These are phyloP conservation scores for Phoxinus dragarum DNA, from an alignment of 2,797 vertebrate species.

Conservation along the genomic window DNA sequence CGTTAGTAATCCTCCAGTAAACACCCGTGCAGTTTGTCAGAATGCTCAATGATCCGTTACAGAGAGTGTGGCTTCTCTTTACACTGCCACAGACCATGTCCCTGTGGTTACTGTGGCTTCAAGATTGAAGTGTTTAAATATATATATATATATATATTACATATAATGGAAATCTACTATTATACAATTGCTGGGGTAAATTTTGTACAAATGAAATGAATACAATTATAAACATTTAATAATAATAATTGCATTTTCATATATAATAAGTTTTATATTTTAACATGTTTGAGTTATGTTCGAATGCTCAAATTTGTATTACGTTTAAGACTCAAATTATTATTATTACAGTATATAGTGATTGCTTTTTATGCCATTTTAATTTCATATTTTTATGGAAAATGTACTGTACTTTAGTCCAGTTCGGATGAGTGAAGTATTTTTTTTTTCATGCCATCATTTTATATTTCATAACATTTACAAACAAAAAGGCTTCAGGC, in stretches of 20 bases:
- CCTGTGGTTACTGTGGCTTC: neutral
- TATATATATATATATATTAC: no score
- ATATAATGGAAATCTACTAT: no score
- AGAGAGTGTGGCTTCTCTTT: neutral
- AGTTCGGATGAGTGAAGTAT: neutral
- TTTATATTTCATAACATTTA: neutral
- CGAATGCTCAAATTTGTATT: no score
- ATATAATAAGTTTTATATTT: neutral
- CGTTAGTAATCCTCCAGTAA: conserved; percentile 8
- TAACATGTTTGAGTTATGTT: neutral
- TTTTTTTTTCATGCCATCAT: neutral
- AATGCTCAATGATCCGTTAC: conserved; percentile 11
- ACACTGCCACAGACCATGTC: neutral
- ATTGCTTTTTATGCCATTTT: neutral
- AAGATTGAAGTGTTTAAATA: neutral
- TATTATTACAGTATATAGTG: neutral
- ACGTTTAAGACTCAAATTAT: neutral
- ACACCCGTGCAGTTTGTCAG: conserved; percentile 12
- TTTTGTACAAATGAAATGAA: neutral
- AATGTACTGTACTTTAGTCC: no score
- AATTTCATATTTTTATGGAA: neutral
- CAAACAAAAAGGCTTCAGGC: neutral
- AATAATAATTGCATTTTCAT: neutral
- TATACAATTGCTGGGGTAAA: neutral
- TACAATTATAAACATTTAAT: neutral